Evolutionary conservation across 2,797 vertebrate species (phyloP), one percentile per base, ranked within the genome.

Genomic region (Toxotes lorentzi): DNA sequence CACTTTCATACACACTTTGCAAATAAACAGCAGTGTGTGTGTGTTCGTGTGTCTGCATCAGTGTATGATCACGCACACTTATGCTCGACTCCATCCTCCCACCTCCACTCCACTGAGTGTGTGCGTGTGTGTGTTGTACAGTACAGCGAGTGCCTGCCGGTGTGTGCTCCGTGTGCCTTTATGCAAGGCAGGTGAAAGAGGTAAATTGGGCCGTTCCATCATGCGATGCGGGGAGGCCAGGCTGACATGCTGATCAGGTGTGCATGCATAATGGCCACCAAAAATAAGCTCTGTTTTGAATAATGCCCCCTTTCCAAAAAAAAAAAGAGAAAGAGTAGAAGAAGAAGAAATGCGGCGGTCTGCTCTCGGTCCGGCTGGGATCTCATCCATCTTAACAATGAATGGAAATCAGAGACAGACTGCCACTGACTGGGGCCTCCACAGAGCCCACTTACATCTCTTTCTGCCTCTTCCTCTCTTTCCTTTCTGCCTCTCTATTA

Each of bases 261-360:
- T 96, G 96, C 95, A 94, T 97, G 96, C 96, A 97, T 97, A 98
- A 98, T 97, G 96, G 94, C 95, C 95, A 94, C 96, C 96, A 96
- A 97, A 98, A 98, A 98, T 97, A 97, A 97, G 97, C 95, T 91
- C 95, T 95, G 94, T 95, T 97, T 97, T 97, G 96, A 98, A 97
- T 98, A 97, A 98, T 98, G 96, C 95, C 92, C 93, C 94, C 84
- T 94, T 73, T 87, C 71, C 84, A 70, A 76, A 84, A 80, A 73
- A 91, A 78, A 72, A 67, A 63, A 61, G 63, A 62, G 68, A 76
- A 70, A 57, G 70, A 93, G 67, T n/a, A 74, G 82, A 73, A 78
- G 88, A 85, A 77, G 78, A 81, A 87, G 85, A 96, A 97, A 97
- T 96, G 96, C 94, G 95, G 95, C 96, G 96, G 93, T 94, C 97